Percentiles rank a stretch among this genome's conserved stretches.
phyloP scores from a whole-genome alignment of 2,797 vertebrate genomes.

The Microtus californicus region DNA sequence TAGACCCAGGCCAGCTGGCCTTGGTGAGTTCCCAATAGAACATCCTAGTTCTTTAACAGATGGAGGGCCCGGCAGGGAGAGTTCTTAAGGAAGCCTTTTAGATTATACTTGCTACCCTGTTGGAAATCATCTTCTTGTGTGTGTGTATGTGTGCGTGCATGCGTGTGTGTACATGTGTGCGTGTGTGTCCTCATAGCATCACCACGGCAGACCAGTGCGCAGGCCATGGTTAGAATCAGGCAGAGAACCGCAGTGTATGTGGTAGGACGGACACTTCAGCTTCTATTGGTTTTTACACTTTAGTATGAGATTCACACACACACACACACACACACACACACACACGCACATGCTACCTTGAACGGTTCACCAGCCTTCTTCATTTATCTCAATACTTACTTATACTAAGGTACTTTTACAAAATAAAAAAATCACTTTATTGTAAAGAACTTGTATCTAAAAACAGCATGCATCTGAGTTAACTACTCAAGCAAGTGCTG shows the following conservation, averaged over 20 bases:
- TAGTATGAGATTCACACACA: background rate
- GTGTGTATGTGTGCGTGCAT: background rate
- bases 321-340: background rate
- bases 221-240: background rate
- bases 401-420: constrained; percentile 28
- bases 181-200: background rate
- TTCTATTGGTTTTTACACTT: constrained; percentile 2
- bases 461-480: background rate
- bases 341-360: background rate
- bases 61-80: background rate
- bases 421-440: background rate
- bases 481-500: background rate
- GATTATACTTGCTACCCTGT: background rate
- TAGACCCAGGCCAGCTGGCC: too few relatives aligned
- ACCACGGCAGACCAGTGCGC: background rate
- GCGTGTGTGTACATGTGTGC: background rate
- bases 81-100: constrained; percentile 44
- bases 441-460: background rate
- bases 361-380: background rate
- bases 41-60: background rate
- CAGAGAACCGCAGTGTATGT: background rate
- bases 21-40: too few relatives aligned
- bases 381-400: constrained; percentile 24
- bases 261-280: background rate
- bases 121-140: background rate